Evolutionary conservation across 2,797 vertebrate genomes (phyloP), one percentile per base, ranked within the genome.

Genomic region (Pygocentrus nattereri): DNA sequence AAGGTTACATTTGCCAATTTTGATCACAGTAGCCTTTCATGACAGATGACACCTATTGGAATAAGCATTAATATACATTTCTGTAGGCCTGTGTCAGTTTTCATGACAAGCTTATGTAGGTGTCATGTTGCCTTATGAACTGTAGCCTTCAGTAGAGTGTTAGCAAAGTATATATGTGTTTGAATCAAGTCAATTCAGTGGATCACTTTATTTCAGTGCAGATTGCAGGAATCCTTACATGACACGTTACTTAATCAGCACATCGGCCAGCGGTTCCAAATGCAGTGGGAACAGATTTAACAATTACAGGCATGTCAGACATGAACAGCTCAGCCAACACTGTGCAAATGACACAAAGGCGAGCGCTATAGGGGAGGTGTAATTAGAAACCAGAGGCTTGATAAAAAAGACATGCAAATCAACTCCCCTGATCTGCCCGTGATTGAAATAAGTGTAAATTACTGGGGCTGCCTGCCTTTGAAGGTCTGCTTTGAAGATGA

Each of bases 401-500:
- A 81, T 82, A 74, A 85, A 78, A 38, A 58, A 61, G 72, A 82
- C 74, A 78, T 82, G 79, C 75, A 85, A 88, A 86, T 76, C 59
- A 69, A 86, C 77, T 84, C 74, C 81, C 78, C 86, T 68, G 80
- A 81, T 80, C 52, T 74, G 38, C 38, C 54, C 4, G 12, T 83
- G 87, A 87, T 74, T 73, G 76, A 88, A 81, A 84, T 80, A 86
- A 84, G 86, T 86, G 80, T 87, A 88, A 91, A 92, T 92, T 90
- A 90, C 80, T 76, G 82, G 77, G 62, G 79, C 78, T 82, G 85
- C 82, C 54, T 58, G 77, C 82, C 87, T 93, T 93, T 93, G 90
- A 92, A 91, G 88, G 83, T 85, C 34, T 69, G 80, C 90, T 93
- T 92, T 92, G 90, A 93, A 90, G 86, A 88, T 82, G 54, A 78